Evolutionary conservation across 2,113 vertebrate genomes (phyloP).

Genomic region (Hepsetus odoe): DNA sequence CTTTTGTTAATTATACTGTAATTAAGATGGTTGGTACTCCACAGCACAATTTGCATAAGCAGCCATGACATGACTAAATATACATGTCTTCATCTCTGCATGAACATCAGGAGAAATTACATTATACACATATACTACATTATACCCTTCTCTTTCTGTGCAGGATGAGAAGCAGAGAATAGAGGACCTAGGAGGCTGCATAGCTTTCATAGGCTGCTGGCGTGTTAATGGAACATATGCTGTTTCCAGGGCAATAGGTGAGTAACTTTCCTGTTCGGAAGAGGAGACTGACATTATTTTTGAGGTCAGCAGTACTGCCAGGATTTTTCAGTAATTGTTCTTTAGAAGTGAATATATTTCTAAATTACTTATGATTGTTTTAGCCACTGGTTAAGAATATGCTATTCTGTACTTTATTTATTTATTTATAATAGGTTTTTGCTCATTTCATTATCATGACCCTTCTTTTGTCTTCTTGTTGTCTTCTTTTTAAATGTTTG

Average conservation of each 20-base stretch:
- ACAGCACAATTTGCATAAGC: slow-evolving; percentile 26
- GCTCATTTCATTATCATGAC: too few relatives aligned
- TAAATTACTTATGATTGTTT: not conserved
- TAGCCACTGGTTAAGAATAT: too few relatives aligned
- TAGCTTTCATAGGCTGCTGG: slow-evolving; percentile 94
- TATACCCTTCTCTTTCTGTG: slow-evolving; percentile 27
- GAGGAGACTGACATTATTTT: not conserved
- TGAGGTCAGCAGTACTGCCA: not conserved
- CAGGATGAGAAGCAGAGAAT: slow-evolving; percentile 93
- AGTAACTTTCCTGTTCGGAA: slow-evolving; percentile 55
- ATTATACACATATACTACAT: too few relatives aligned
- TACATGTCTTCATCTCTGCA: not conserved
- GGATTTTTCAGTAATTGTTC: not conserved
- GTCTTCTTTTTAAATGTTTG: too few relatives aligned
- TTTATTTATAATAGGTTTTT: too few relatives aligned
- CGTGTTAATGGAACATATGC: slow-evolving; percentile 96
- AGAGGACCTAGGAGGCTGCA: slow-evolving; percentile 89
- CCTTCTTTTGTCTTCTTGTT: too few relatives aligned
- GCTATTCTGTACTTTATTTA: not conserved
- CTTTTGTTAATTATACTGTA: not conserved
- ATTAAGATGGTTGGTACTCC: not conserved
- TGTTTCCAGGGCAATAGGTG: slow-evolving; percentile 95
- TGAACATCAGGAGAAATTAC: not conserved
- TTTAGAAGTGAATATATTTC: too few relatives aligned
- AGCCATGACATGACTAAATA: slow-evolving; percentile 10